Evolutionary conservation across 2,113 vertebrate species (phyloP).

Genomic region (Ifrita kowaldi): DNA sequence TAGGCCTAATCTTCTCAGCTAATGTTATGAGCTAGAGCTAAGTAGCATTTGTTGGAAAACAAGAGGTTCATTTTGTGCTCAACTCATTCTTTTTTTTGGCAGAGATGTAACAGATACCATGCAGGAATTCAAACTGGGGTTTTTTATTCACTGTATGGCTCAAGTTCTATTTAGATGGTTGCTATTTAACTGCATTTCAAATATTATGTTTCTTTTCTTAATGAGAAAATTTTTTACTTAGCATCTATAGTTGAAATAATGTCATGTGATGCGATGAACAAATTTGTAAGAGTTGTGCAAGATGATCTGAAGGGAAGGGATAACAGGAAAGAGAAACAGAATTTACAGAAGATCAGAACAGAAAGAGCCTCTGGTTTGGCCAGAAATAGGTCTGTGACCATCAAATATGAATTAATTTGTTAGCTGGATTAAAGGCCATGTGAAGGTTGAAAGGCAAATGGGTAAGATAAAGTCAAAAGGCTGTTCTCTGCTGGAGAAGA

Average conservation of each 20-base stretch:
- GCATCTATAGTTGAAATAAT: background rate
- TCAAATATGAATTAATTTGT: background rate
- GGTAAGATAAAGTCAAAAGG: background rate
- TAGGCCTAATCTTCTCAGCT: constrained; percentile 47
- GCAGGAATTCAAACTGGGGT: background rate
- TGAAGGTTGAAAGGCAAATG: background rate
- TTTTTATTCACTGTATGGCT: background rate
- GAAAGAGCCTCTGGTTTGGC: background rate
- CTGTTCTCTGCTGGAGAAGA: background rate
- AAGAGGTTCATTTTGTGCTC: background rate
- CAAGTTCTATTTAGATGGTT: background rate
- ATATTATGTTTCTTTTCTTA: background rate
- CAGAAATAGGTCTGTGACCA: background rate
- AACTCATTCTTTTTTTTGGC: background rate
- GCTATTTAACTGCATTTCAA: background rate
- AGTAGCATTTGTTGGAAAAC: constrained; percentile 1
- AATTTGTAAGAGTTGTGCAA: background rate
- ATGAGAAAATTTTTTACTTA: background rate
- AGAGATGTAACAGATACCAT: background rate
- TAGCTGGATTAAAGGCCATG: background rate
- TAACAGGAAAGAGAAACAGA: background rate
- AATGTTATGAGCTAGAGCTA: constrained; percentile 7
- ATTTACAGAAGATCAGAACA: background rate
- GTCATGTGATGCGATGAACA: background rate
- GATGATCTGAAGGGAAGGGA: background rate